Percentiles rank a stretch among this genome's conserved stretches.
Conservation (phyloP, 1,140 invertebrate genomes). For the Drosophila arawakana region DNA sequence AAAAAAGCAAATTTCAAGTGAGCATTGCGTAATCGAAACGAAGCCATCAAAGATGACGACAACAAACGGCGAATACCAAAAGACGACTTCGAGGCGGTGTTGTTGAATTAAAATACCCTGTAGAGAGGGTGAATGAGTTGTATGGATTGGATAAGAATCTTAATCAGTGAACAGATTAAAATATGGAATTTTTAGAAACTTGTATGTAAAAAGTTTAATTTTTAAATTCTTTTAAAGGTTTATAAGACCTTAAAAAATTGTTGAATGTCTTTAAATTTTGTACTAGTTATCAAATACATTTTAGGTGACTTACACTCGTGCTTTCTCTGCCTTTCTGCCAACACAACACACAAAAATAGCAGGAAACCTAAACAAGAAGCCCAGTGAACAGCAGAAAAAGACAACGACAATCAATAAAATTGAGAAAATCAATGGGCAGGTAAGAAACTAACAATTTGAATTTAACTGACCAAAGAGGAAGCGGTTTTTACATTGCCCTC, state of each 20-base stretch:
- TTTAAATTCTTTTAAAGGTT: too few species aligned
- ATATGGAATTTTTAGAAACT: too few species aligned
- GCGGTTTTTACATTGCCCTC: conserved; percentile 8
- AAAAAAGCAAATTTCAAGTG: conserved; percentile 64
- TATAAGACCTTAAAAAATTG: too few species aligned
- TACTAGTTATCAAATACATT: too few species aligned
- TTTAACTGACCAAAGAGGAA: conserved; percentile 19
- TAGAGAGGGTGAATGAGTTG: neutral
- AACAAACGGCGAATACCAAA: conserved; percentile 1
- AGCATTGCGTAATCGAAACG: conserved; percentile 72
- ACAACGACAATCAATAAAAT: conserved; percentile 33
- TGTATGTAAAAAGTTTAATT: too few species aligned
- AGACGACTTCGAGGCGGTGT: conserved; percentile 10
- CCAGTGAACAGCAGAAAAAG: neutral
- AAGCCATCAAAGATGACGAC: conserved; percentile 49
- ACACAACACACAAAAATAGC: neutral
- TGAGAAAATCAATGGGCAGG: conserved; percentile 42
- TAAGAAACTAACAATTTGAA: conserved; percentile 17
- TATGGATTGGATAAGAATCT: too few species aligned
- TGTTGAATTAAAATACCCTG: conserved; percentile 12
- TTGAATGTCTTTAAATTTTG: too few species aligned
- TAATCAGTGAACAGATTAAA: too few species aligned
- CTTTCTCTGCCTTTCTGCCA: neutral
- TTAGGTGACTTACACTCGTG: neutral
- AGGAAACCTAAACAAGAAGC: conserved; percentile 9